phyloP scores from a whole-genome alignment of 2,113 vertebrate species.

The Laticauda colubrina region DNA sequence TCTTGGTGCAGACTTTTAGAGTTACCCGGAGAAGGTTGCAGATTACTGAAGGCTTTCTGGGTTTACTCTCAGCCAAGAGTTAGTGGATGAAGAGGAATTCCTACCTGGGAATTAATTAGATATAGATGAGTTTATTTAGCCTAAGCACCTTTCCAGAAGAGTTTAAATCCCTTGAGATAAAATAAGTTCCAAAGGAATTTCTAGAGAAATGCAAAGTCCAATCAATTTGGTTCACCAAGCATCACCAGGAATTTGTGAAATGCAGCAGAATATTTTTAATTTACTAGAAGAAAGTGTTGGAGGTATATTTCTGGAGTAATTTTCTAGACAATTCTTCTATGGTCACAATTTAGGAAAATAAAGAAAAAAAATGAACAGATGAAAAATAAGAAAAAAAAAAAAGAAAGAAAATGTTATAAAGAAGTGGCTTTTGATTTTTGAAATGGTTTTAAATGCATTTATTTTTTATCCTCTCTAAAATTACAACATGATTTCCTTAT shows the following conservation, averaged over 20 bases:
- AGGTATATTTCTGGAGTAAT: not conserved
- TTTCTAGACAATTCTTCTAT: not conserved
- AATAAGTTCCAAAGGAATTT: not conserved
- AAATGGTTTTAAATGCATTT: not conserved
- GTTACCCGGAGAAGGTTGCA: not conserved
- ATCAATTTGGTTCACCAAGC: not conserved
- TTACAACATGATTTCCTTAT: not conserved
- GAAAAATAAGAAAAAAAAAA: not conserved
- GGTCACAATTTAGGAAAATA: not conserved
- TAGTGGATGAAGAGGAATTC: not conserved
- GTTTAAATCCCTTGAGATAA: not conserved
- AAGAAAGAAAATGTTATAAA: not conserved
- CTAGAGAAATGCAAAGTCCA: not conserved
- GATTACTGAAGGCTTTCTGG: not conserved
- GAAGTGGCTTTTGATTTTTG: not conserved
- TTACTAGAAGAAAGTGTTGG: not conserved
- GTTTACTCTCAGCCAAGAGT: not conserved
- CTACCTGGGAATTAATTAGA: not conserved
- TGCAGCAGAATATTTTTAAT: not conserved
- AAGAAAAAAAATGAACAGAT: not conserved
- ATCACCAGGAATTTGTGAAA: not conserved
- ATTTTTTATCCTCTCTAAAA: not conserved
- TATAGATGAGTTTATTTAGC: constrained; percentile 4
- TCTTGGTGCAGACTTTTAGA: not conserved
- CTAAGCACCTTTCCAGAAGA: not conserved